Conservation (phyloP, 2,113 vertebrate species). For the Oryzias celebensis region DNA sequence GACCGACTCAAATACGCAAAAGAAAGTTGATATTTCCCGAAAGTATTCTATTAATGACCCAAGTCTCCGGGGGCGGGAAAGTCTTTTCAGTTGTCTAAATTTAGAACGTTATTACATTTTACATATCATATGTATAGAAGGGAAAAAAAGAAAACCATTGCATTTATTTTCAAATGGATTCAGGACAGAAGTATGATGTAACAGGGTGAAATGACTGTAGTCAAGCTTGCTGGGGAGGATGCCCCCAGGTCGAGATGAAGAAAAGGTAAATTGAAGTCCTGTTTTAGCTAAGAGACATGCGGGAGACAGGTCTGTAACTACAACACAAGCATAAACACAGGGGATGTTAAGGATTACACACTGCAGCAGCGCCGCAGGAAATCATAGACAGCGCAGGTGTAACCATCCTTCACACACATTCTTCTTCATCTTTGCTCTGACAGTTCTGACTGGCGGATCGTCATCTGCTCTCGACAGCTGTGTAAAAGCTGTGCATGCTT, state of each 20-base stretch:
- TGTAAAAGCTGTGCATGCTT: slow-evolving; percentile 45
- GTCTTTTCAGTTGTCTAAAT: slow-evolving; percentile 26
- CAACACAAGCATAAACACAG: slow-evolving; percentile 74
- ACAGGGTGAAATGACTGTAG: slow-evolving; percentile 24
- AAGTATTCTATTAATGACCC: slow-evolving; percentile 34
- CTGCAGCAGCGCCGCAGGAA: slow-evolving; percentile 53
- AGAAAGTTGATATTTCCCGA: slow-evolving; percentile 51
- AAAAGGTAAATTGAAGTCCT: slow-evolving; percentile 53
- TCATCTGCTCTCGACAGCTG: slow-evolving; percentile 42
- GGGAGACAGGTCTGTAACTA: slow-evolving; percentile 63
- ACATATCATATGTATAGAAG: slow-evolving; percentile 5
- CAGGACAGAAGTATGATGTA: slow-evolving; percentile 1
- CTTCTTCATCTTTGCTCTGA: slow-evolving; percentile 34
- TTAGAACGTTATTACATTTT: slow-evolving; percentile 27
- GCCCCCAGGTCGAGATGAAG: slow-evolving; percentile 40
- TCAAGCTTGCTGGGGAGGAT: slow-evolving; percentile 36
- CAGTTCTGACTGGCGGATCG: slow-evolving; percentile 58
- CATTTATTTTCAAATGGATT: not conserved
- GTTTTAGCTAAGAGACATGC: slow-evolving; percentile 64
- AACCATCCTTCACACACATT: slow-evolving; percentile 47
- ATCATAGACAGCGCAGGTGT: slow-evolving; percentile 60
- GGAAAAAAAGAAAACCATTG: not conserved
- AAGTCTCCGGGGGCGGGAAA: slow-evolving; percentile 22
- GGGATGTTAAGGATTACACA: slow-evolving; percentile 68
- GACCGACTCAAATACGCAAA: slow-evolving; percentile 58